Percentiles rank a stretch among this genome's conserved stretches.
These are phyloP conservation scores for Varroa destructor DNA, from an alignment of 1,140 invertebrate genomes.

Conservation along the genomic window DNA sequence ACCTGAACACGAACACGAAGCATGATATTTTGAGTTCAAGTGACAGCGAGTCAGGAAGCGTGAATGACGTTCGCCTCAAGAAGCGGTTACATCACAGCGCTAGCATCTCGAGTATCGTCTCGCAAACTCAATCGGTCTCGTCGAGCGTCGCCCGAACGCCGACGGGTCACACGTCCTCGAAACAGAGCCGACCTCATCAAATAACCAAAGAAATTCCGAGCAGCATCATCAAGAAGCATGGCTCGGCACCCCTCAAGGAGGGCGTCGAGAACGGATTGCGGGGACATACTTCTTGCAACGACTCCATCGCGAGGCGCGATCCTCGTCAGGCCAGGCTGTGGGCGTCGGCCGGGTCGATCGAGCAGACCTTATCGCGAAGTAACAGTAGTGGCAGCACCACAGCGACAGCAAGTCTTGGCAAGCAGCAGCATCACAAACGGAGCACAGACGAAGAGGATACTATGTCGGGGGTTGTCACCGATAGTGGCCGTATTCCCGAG, in stretches of 20 bases:
- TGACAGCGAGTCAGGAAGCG: slow-evolving; percentile 35
- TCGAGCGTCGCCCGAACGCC: no score
- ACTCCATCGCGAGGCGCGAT: background rate
- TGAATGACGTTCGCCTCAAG: slow-evolving; percentile 4
- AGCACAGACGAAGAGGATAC: slow-evolving; percentile 12
- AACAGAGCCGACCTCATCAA: slow-evolving; percentile 22
- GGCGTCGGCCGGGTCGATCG: background rate
- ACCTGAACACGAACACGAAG: slow-evolving; percentile 30
- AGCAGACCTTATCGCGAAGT: background rate
- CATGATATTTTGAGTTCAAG: slow-evolving; percentile 35
- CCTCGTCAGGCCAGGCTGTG: slow-evolving; percentile 24
- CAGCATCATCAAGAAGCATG: background rate
- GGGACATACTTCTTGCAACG: no score
- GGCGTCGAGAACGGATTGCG: slow-evolving; percentile 20
- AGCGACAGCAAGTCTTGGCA: background rate
- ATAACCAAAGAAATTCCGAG: slow-evolving; percentile 26
- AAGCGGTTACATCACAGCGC: slow-evolving; percentile 11
- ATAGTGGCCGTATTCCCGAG: no score
- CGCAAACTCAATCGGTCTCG: no score
- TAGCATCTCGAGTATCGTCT: no score
- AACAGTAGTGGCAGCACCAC: background rate
- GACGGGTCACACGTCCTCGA: no score
- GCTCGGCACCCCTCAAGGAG: slow-evolving; percentile 8
- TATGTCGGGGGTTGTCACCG: no score
- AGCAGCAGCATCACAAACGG: slow-evolving; percentile 21